Base-by-base conservation (phyloP, 2,888 invertebrate genomes). In the Andrena dorsata region DNA sequence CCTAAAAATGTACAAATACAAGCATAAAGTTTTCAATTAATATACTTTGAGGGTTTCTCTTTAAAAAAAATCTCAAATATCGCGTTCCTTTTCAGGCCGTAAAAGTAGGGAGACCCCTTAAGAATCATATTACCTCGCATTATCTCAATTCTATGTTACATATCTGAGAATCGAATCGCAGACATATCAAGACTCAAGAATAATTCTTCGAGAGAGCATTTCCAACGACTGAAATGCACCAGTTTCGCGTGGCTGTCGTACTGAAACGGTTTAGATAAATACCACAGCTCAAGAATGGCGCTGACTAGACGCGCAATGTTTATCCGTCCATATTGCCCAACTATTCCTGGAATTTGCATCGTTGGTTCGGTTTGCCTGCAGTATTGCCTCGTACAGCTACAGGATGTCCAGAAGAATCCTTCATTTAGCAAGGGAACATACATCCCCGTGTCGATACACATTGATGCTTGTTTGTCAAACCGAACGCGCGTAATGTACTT, bases 321-420 rank as follows among this genome's bases (percentile, higher is more conserved):
- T 83, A 85, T 86, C 77, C 79, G 78, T 68, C 83, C 79, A 83
- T 76, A 81, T 83, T 69, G 78, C 71, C 4, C 51, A 60, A 60
- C 74, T 83, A 81, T 85, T 86, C 77, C 79, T 75, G 78, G 86
- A 86, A 86, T 86, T 85, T 79, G 75, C 79, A 73, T 81, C 65
- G 71, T 58, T 32, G 61, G 23, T 65, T 49, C 28, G 53, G 64
- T 58, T 70, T 72, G 47, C 58, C 73, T n/a, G 56, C 66, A 56
- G 60, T 72, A 86, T 86, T 73, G 77, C 82, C 72, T 66, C 58
- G 61, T 60, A 65, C 74, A 72, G 60, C 66, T 69, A 64, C 72
- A 84, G 75, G 80, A 84, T 82, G 78, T 73, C 69, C 75, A 60
- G 41, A 32, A 61, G 73, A 69, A 60, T 61, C 64, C 71, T 82